Base-by-base conservation (phyloP, 2,888 invertebrate species). In the Ectropis crepuscularia region DNA sequence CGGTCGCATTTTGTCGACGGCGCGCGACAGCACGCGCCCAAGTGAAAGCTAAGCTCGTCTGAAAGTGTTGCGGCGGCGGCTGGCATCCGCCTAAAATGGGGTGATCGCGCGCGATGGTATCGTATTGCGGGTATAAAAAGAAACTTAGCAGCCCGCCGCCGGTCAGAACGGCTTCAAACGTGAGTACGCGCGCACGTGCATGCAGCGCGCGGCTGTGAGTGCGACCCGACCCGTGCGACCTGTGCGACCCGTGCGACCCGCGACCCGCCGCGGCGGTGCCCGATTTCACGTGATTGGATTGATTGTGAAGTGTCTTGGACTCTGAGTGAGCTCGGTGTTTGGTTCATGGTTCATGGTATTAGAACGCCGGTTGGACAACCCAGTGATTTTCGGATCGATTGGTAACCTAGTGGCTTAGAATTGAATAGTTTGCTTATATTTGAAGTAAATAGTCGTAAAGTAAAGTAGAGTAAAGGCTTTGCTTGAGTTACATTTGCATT, bases 111-210 rank as follows among this genome's bases (percentile, higher is more conserved):
- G 85, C 82, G 81, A 79, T 83, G 93, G 95, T 95, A 95, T 96
- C 96, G 95, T 95, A 94, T 96, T 95, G 95, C 96, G 94, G 90
- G 95, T 96, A 96, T 96, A 96, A 96, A 96, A 95, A 94, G 94
- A 93, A 94, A 92, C 92, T 88, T 88, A 87, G 92, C 94, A 93
- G 94, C 94, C 94, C 94, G 94, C 94, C 94, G 94, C 95, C 95
- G 95, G 96, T 96, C 97, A 98, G 97, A 97, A 97, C 97, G 97
- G 97, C 97, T 97, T 96, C 96, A 96, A 97, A 97, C 97, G 97
- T 97, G 97, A 97, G 97, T 97, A 87, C 77, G 82, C 85, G 76
- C 89, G 88, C 85, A 88, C 86, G 90, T 79, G 6, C 72, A 73
- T 67, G 82, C 78, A 83, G 80, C 74, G 68, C 78, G 84, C 80